These are phyloP conservation scores for Cladorhizidae sp. DNA, from an alignment of 37 sponge, comb jelly and placozoan genomes.

Conservation along the genomic window DNA sequence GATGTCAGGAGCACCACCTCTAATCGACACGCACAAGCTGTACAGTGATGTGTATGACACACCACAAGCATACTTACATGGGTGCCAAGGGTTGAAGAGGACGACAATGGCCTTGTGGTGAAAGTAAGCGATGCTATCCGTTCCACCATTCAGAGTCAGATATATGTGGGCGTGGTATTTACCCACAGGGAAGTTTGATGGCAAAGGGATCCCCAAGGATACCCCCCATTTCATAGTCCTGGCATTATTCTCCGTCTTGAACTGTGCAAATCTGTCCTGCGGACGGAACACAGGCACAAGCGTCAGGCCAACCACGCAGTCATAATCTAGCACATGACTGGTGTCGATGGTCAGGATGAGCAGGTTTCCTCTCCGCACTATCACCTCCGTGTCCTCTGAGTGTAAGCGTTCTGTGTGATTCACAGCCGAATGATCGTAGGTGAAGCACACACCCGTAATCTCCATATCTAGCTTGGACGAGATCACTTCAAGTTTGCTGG, in stretches of 20 bases:
- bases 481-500: background rate
- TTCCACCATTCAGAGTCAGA: constrained; percentile 25
- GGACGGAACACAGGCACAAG: constrained; percentile 62
- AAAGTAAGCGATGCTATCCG: constrained; percentile 50
- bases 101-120: constrained; percentile 49
- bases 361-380: constrained; percentile 58
- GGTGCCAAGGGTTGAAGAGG: constrained; percentile 78
- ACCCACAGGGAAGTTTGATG: constrained; percentile 77
- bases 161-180: constrained; percentile 64
- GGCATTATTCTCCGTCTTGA: constrained; percentile 60
- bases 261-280: constrained; percentile 69
- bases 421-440: constrained; percentile 2
- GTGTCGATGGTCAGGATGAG: constrained; percentile 50
- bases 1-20: too few species aligned
- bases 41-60: background rate
- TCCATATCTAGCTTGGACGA: constrained; percentile 7
- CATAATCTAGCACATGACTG: constrained; percentile 19
- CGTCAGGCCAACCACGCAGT: constrained; percentile 60
- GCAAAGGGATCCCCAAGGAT: constrained; percentile 69
- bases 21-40: too few species aligned
- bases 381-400: background rate
- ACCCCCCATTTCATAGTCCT: constrained; percentile 28
- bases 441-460: constrained; percentile 25
- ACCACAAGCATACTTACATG: background rate
- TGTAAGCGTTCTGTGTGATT: constrained; percentile 45